Conservation (phyloP, 2,113 vertebrate genomes). For the Origma solitaria region DNA sequence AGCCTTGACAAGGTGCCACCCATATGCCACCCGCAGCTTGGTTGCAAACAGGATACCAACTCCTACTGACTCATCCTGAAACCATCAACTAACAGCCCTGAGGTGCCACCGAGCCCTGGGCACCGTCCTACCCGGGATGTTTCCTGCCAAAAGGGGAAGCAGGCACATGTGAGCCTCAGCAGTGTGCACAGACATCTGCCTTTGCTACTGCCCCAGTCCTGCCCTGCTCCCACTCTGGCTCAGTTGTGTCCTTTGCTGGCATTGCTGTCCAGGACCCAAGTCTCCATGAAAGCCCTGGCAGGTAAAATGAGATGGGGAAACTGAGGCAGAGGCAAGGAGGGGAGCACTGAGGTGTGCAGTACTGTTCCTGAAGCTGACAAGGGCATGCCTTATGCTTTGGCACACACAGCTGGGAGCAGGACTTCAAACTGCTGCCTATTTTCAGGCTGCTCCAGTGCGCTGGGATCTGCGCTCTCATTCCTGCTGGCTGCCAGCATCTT, state of each 20-base stretch:
- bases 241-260: background rate
- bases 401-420: background rate
- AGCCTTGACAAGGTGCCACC: background rate
- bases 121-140: background rate
- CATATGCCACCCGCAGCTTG: background rate
- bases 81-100: background rate
- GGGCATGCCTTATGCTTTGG: background rate
- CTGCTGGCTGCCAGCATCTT: background rate
- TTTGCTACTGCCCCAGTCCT: fast-evolving
- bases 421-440: background rate
- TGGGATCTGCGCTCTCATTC: background rate
- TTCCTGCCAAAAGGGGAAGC: background rate
- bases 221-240: background rate
- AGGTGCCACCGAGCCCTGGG: fast-evolving
- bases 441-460: background rate
- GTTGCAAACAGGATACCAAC: conserved; percentile 42
- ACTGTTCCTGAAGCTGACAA: background rate
- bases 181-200: fast-evolving
- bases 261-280: background rate
- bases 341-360: fast-evolving
- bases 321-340: background rate
- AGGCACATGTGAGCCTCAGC: background rate
- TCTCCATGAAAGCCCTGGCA: background rate
- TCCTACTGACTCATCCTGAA: conserved; percentile 35
- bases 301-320: background rate